Evolutionary conservation across 2,888 invertebrate species (phyloP), one percentile per base, ranked within the genome.

Genomic region (Trachelus iudaicus): DNA sequence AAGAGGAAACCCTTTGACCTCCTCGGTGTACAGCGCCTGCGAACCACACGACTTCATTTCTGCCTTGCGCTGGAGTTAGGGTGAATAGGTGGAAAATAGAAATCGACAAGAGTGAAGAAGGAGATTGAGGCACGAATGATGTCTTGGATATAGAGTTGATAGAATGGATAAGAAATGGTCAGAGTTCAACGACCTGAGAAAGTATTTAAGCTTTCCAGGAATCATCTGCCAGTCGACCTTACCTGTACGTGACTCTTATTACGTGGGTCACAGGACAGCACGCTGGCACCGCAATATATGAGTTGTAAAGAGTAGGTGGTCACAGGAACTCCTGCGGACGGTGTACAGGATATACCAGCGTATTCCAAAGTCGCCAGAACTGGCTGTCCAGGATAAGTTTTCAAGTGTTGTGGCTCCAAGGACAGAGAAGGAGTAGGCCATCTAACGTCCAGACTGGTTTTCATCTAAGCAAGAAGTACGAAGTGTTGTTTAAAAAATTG

Each of bases 341-440:
- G 91, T 69, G 91, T 88, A 89, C 96, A 96, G 81, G 95, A 94
- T 9, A 95, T 95, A 76, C 95, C 95, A 11, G 95, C 95, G 89
- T 96, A 97, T 89, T 96, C 95, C 82, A 97, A 89, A 4, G 95
- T 95, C 0, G 96, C 96, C 83, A 94, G 94, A 81, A 97, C 95
- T 37, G 95, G 94, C 80, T 94, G 92, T 88, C 95, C 95, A 6
- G 97, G 97, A 91, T 96, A 97, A 75, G 97, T 97, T 86, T 95
- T 94, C 76, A 97, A 94, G 85, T 95, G 94, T 86, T 96, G 95
- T 4, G 96, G 96, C 78, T 95, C 95, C 75, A 97, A 93, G 76
- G 94, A 94, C 84, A 97, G 91, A 81, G 94, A 94, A 1, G 96
- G 96, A 79, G 94, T 93, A 11, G 97, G 97, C 97, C 97, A 97